Evolutionary conservation across 2,888 invertebrate species (phyloP).

Genomic region (Schizotus pectinicornis): DNA sequence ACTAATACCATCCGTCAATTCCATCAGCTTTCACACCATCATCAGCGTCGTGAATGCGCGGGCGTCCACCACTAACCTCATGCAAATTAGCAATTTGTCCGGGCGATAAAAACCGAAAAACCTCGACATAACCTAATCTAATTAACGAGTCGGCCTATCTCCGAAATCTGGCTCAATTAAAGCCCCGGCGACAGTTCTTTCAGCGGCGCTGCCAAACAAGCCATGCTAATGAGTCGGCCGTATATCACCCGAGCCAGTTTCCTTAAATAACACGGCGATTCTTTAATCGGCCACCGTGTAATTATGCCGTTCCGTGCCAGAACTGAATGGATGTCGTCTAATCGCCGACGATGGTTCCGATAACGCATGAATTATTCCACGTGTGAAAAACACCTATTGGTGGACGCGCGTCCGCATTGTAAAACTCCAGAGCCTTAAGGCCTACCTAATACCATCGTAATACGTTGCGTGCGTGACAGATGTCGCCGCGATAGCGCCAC

Average conservation of each 20-base stretch:
- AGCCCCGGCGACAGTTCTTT: conserved; percentile 23
- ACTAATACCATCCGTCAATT: neutral
- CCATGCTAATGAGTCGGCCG: conserved; percentile 23
- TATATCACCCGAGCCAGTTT: conserved; percentile 21
- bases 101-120: conserved; percentile 18
- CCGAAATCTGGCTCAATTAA: conserved; percentile 37
- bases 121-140: conserved; percentile 24
- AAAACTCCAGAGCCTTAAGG: neutral
- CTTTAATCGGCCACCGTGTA: conserved; percentile 47
- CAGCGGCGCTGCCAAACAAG: conserved; percentile 2
- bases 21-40: neutral
- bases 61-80: conserved; percentile 17
- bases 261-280: conserved; percentile 40
- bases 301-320: conserved; percentile 54
- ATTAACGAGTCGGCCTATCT: conserved; percentile 24
- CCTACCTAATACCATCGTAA: conserved; percentile 50
- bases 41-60: neutral
- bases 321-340: conserved; percentile 36
- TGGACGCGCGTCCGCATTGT: conserved; percentile 7
- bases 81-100: conserved; percentile 46
- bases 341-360: conserved; percentile 45
- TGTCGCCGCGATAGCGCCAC: conserved; percentile 47
- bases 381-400: conserved; percentile 53
- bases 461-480: conserved; percentile 56
- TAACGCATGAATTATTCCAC: conserved; percentile 54